phyloP scores from a whole-genome alignment of 2,113 vertebrate genomes.

The Crocuta crocuta region DNA sequence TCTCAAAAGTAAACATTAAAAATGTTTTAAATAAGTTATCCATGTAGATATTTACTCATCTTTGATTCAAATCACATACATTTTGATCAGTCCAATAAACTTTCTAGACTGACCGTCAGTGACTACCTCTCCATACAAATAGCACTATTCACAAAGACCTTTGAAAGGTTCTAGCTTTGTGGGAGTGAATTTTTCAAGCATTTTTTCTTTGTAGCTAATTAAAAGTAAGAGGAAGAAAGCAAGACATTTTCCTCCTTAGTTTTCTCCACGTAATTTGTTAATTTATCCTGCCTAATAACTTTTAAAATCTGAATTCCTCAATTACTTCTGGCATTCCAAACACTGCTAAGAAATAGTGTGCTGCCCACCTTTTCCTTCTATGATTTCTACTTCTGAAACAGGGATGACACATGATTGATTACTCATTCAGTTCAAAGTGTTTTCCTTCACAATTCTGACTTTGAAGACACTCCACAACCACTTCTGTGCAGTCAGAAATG shows the following conservation, averaged over 20 bases:
- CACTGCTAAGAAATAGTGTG: not conserved
- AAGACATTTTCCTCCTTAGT: constrained; percentile 32
- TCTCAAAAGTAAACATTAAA: too few relatives aligned
- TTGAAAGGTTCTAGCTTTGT: constrained; percentile 60
- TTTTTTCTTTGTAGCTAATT: constrained; percentile 66
- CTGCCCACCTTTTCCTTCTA: not conserved
- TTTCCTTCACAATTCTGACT: not conserved
- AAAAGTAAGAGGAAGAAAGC: constrained; percentile 70
- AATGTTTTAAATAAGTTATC: not conserved
- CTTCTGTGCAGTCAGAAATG: not conserved
- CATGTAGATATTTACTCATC: constrained; percentile 13
- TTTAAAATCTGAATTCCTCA: constrained; percentile 71
- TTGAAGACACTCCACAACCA: not conserved
- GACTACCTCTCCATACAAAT: not conserved
- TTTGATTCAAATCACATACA: not conserved
- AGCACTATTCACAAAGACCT: constrained; percentile 48
- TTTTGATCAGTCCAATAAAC: constrained; percentile 40
- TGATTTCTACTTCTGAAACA: not conserved
- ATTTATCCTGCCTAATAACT: constrained; percentile 75
- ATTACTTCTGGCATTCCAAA: constrained; percentile 51
- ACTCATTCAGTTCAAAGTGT: not conserved
- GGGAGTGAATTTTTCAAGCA: constrained; percentile 38
- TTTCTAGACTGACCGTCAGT: not conserved
- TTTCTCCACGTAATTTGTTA: constrained; percentile 71
- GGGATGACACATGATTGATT: not conserved